These are phyloP conservation scores for Mamestra brassicae DNA, from an alignment of 2,888 invertebrate genomes.

Conservation along the genomic window DNA sequence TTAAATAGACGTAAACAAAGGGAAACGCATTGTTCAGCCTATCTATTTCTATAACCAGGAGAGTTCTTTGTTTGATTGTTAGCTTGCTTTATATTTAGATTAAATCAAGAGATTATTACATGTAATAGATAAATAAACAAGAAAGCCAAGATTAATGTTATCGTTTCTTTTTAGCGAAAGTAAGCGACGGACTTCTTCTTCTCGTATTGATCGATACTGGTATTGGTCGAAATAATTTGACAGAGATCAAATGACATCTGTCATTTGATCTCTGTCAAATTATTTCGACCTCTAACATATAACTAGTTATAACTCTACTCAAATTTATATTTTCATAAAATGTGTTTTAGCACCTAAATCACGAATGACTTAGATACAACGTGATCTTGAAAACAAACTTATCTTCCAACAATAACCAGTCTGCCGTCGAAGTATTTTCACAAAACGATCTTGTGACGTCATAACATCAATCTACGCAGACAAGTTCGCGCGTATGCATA, in stretches of 20 bases:
- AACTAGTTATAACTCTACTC: too few species aligned
- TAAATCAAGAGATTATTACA: neutral
- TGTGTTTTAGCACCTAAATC: neutral
- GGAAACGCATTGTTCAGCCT: constrained; percentile 51
- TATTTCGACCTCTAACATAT: neutral
- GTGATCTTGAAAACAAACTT: neutral
- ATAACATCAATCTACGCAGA: constrained; percentile 29
- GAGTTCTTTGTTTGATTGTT: constrained; percentile 62
- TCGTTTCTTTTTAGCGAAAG: neutral
- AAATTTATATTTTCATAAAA: neutral
- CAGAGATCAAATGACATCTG: neutral
- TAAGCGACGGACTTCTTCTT: too few species aligned
- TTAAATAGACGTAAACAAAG: constrained; percentile 67
- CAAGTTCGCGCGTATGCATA: constrained; percentile 62
- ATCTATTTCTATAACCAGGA: constrained; percentile 43
- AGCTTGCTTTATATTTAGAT: constrained; percentile 42
- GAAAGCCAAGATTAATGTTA: neutral
- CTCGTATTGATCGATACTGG: too few species aligned
- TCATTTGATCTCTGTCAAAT: neutral
- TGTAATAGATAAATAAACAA: neutral
- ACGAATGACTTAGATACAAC: neutral
- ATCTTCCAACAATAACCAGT: neutral
- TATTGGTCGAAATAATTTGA: neutral
- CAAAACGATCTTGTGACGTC: constrained; percentile 4
- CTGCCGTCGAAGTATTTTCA: neutral